phyloP scores from a whole-genome alignment of 2,888 invertebrate genomes.

The Amphipoea oculea region DNA sequence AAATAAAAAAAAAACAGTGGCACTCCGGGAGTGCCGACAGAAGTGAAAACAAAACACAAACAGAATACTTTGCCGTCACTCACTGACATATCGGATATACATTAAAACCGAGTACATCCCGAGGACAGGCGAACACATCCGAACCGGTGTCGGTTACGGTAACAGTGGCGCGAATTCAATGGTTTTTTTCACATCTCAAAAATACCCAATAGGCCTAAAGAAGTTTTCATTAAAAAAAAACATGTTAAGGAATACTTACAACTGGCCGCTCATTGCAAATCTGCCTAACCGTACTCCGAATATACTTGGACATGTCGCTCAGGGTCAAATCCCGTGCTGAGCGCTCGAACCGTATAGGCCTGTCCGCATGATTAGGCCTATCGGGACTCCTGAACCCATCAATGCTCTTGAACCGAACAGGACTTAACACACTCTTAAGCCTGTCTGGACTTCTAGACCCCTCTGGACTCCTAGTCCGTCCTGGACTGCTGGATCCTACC shows the following conservation, averaged over 20 bases:
- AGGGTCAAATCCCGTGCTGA: constrained; percentile 65
- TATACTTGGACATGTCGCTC: constrained; percentile 69
- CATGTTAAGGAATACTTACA: constrained; percentile 54
- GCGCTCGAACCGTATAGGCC: background rate
- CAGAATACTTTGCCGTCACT: no score
- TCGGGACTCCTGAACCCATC: background rate
- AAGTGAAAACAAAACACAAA: no score
- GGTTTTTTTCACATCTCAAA: no score
- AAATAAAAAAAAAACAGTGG: background rate
- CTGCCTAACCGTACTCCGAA: constrained; percentile 70
- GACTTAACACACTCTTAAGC: background rate
- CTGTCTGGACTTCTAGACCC: background rate
- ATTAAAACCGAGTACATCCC: no score
- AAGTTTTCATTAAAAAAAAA: background rate
- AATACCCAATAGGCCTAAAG: no score
- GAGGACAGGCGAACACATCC: no score
- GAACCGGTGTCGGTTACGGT: no score
- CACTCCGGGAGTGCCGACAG: no score
- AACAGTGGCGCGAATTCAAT: no score
- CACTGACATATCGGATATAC: no score
- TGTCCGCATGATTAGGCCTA: background rate
- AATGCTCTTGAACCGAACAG: constrained; percentile 7
- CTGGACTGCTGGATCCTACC: constrained; percentile 4
- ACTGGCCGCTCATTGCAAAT: constrained; percentile 65
- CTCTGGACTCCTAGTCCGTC: constrained; percentile 29